Evolutionary conservation across 2,113 vertebrate genomes (phyloP), one percentile per base, ranked within the genome.

Genomic region (Neodon shergylaensis): DNA sequence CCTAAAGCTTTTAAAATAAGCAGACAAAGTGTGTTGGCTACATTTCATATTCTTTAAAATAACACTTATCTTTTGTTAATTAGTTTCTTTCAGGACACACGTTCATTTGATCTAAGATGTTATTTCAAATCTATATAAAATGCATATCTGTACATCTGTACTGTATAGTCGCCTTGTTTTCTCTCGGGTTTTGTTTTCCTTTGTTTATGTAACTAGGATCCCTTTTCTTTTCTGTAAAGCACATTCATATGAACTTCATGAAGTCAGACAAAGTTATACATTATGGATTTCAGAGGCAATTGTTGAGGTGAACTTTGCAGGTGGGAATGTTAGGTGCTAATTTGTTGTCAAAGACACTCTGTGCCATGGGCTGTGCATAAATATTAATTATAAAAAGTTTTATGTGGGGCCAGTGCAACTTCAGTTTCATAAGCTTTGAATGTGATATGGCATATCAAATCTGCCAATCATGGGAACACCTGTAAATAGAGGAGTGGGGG

Each of bases 391-490:
- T 97, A 97, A 98, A 98, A 97, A 98, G 66, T 96, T 95, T 96
- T 97, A 68, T 89, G 68, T 65, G 63, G 91, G 85, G 94, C 94
- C 93, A 97, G 92, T 95, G 96, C 95, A 97, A 98, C 96, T 98
- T 98, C 98, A 98, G 73, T 97, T 98, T 98, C 97, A 97, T 92
- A 77, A 97, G 95, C 93, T 97, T 96, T 97, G 97, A 95, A 98
- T 98, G 91, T 98, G 97, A 98, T 90, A 0, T 96, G 98, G 97
- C 97, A 97, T 96, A 98, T 98, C 90, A 98, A 97, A 98, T 97
- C 95, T 98, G 97, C 96, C 98, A 98, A 97, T 36, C 61, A 81
- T 82, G 95, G 49, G 73, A 79, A 97, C 98, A 98, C 98, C 97
- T 98, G 98, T 95, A 98, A 98, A 95, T 14, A 72, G 90, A 96